Evolutionary conservation across 1,140 invertebrate genomes (phyloP).

Genomic region (Psilanteris sp.): DNA sequence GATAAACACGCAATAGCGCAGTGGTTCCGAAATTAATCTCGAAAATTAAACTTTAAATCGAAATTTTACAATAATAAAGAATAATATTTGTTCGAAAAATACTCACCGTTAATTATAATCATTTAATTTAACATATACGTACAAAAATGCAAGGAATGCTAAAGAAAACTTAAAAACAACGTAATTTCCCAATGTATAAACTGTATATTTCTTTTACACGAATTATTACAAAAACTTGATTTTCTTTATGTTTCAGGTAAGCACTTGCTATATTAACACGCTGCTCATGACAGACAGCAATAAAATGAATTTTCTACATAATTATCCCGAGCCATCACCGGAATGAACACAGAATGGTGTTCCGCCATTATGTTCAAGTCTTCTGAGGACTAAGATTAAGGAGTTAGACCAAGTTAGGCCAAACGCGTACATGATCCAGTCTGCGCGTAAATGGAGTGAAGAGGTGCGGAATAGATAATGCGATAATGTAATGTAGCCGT

Average conservation of each 20-base stretch:
- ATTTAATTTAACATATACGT: too few relatives aligned
- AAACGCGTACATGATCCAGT: constrained; percentile 49
- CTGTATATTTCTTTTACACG: too few relatives aligned
- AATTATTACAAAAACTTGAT: too few relatives aligned
- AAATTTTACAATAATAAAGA: too few relatives aligned
- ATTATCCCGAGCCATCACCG: constrained; percentile 43
- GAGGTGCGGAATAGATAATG: constrained; percentile 54
- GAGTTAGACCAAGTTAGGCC: constrained; percentile 42
- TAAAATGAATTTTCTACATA: constrained; percentile 52
- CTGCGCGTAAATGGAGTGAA: constrained; percentile 51
- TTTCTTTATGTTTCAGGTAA: constrained; percentile 40
- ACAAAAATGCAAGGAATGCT: too few relatives aligned
- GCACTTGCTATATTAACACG: constrained; percentile 17
- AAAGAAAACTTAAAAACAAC: too few relatives aligned
- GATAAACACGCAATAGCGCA: too few relatives aligned
- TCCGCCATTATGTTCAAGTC: constrained; percentile 37
- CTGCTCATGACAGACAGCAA: constrained; percentile 17
- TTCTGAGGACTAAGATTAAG: constrained; percentile 50
- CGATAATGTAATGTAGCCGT: constrained; percentile 56
- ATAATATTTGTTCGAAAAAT: too few relatives aligned
- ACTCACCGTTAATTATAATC: too few relatives aligned
- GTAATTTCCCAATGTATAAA: too few relatives aligned
- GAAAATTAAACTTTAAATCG: too few relatives aligned
- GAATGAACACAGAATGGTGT: constrained; percentile 35
- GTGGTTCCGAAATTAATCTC: too few relatives aligned